These are phyloP conservation scores for Paelopatides confundens DNA, from an alignment of 53 echinoderm and acorn worm genomes.

Conservation along the genomic window DNA sequence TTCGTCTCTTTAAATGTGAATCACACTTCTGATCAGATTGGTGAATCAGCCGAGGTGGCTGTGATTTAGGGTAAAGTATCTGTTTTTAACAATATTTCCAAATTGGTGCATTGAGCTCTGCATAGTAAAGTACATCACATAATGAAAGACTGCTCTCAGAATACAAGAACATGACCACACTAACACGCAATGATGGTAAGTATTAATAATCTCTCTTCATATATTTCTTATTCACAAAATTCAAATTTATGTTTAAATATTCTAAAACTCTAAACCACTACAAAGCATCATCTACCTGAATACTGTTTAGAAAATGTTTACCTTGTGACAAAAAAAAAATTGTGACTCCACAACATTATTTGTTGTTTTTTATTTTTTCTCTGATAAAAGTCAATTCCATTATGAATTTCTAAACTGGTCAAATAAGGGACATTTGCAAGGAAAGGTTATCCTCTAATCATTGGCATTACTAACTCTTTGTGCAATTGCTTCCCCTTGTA, in stretches of 20 bases:
- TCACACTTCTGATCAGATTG: too few relatives aligned
- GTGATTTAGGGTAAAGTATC: too few relatives aligned
- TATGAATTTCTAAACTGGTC: neutral
- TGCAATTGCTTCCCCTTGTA: neutral
- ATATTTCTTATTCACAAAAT: slow-evolving; percentile 36
- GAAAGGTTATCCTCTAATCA: neutral
- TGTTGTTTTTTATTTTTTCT: neutral
- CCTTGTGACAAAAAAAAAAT: neutral
- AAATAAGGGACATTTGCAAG: neutral
- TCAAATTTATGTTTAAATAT: slow-evolving; percentile 7
- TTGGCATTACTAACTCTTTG: neutral
- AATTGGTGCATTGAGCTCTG: neutral
- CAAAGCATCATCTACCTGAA: slow-evolving; percentile 36
- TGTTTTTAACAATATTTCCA: too few relatives aligned
- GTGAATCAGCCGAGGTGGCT: too few relatives aligned
- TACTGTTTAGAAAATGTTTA: slow-evolving; percentile 31
- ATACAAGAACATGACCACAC: slow-evolving; percentile 24
- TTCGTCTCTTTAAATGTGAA: too few relatives aligned
- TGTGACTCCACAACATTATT: neutral
- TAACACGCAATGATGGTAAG: slow-evolving; percentile 32
- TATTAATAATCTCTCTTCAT: slow-evolving; percentile 28
- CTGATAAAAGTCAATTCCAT: neutral
- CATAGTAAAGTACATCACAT: slow-evolving; percentile 36
- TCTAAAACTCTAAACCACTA: neutral
- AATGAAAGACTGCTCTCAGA: slow-evolving; percentile 33